Percentiles rank a stretch among this genome's conserved stretches.
phyloP scores from a whole-genome alignment of 2,797 vertebrate species.

The Margarornis squamiger region DNA sequence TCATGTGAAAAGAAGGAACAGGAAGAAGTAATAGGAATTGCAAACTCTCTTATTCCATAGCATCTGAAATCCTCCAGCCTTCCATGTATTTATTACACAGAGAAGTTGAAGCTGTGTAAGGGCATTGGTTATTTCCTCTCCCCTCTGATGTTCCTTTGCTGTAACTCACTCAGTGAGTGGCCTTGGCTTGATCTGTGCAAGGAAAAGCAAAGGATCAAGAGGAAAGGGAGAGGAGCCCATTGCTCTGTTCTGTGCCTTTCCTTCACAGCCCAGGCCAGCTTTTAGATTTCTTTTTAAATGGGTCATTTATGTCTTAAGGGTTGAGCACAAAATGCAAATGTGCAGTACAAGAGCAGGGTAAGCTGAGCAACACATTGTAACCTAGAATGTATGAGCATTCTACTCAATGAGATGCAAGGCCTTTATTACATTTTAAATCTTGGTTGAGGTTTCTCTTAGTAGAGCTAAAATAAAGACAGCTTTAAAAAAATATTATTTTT shows the following conservation, averaged over 20 bases:
- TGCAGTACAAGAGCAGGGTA: not conserved
- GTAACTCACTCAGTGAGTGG: not conserved
- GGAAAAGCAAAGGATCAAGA: not conserved
- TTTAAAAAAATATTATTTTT: not conserved
- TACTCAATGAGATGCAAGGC: not conserved
- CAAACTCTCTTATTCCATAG: not conserved
- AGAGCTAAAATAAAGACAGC: not conserved
- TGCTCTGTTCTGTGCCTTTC: not conserved
- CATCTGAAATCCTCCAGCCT: not conserved
- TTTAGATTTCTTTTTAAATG: not conserved
- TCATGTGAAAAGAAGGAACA: not conserved
- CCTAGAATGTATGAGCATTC: not conserved
- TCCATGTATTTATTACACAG: not conserved
- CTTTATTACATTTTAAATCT: not conserved
- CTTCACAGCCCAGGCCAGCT: not conserved
- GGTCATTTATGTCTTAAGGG: too few species aligned
- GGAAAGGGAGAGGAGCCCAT: not conserved
- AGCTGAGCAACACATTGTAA: not conserved
- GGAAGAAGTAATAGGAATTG: not conserved
- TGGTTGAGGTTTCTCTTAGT: not conserved
- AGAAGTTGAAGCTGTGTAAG: not conserved
- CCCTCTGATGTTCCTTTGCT: not conserved
- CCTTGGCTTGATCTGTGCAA: not conserved
- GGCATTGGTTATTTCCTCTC: not conserved
- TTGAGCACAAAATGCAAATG: not conserved